phyloP scores from a whole-genome alignment of 2,113 vertebrate species.

The Prunella fulvescens region DNA sequence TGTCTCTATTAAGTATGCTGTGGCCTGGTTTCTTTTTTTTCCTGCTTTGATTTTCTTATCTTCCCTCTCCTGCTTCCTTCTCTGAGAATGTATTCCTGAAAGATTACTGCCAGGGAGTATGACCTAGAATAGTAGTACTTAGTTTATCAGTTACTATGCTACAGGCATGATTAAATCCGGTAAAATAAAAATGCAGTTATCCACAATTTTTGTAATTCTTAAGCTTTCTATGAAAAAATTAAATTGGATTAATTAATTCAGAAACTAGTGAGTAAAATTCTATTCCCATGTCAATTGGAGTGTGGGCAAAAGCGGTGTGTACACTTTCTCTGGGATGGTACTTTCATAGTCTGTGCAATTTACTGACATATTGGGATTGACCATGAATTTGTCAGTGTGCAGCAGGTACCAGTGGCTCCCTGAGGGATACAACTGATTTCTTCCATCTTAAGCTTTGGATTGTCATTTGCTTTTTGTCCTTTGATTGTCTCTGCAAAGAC shows the following conservation, averaged over 20 bases:
- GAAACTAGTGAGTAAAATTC: background rate
- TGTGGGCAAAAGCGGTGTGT: background rate
- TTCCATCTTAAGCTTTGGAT: background rate
- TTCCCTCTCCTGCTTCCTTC: background rate
- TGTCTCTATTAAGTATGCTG: background rate
- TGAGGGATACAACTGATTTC: background rate
- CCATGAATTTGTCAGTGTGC: background rate
- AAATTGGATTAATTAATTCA: background rate
- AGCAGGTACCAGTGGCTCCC: background rate
- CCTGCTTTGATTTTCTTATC: background rate
- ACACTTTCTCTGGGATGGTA: background rate
- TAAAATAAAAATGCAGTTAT: background rate
- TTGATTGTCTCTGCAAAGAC: background rate
- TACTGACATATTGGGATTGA: background rate
- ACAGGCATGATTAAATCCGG: background rate
- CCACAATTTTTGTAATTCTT: background rate
- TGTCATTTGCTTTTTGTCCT: background rate
- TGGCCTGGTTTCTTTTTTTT: background rate
- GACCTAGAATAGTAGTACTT: conserved; percentile 5
- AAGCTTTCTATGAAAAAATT: background rate
- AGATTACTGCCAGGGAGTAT: conserved; percentile 11
- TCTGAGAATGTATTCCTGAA: background rate
- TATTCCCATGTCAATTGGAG: background rate
- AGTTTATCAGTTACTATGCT: background rate
- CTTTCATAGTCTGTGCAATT: background rate